Conservation (phyloP, 2,888 invertebrate species). For the Trilocha varians region DNA sequence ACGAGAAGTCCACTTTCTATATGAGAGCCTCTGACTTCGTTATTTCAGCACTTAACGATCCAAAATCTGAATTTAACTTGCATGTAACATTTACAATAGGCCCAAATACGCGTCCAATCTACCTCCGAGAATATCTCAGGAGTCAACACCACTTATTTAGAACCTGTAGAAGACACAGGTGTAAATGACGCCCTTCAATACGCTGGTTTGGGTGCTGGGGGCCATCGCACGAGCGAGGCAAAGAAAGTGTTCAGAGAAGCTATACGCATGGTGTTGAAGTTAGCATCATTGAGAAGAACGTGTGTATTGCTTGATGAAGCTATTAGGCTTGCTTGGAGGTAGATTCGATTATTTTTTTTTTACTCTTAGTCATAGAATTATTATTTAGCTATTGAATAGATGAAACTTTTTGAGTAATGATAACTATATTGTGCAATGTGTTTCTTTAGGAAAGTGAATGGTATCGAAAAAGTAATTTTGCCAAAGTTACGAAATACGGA, state of each 20-base stretch:
- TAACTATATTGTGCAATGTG: too few species aligned
- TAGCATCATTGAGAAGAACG: constrained; percentile 60
- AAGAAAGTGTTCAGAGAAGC: constrained; percentile 58
- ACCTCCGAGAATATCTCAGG: constrained; percentile 59
- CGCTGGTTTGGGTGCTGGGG: constrained; percentile 58
- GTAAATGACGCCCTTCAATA: constrained; percentile 44
- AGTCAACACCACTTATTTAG: constrained; percentile 47
- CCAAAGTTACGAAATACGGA: constrained; percentile 60
- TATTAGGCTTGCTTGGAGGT: constrained; percentile 55
- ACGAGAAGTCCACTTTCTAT: too few species aligned
- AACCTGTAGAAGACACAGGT: constrained; percentile 45
- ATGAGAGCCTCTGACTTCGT: too few species aligned
- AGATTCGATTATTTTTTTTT: background rate
- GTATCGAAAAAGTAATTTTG: constrained; percentile 64
- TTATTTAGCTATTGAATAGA: background rate
- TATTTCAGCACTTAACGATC: too few species aligned
- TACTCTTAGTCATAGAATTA: background rate
- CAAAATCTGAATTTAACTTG: background rate
- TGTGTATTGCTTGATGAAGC: constrained; percentile 52
- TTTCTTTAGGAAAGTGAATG: constrained; percentile 58
- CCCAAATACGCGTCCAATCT: constrained; percentile 54
- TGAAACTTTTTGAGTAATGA: background rate
- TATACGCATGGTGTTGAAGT: constrained; percentile 56
- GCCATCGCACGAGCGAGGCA: constrained; percentile 53
- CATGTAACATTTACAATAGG: constrained; percentile 23